phyloP scores from a whole-genome alignment of 2,113 vertebrate species.

The Alces alces region DNA sequence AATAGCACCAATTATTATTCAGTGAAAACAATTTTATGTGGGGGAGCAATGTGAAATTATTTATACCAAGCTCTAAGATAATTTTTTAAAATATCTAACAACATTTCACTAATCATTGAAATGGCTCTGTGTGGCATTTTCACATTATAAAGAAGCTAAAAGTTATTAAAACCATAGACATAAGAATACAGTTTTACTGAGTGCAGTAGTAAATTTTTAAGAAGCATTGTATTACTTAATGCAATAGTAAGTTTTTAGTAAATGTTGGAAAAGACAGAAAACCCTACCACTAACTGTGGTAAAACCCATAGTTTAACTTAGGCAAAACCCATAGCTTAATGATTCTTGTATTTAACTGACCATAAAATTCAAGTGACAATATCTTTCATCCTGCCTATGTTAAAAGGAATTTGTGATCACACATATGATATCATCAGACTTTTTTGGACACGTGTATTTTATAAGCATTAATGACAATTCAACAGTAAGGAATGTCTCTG shows the following conservation, averaged over 20 bases:
- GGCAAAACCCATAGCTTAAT: not conserved
- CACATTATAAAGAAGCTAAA: slow-evolving; percentile 5
- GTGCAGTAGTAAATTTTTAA: not conserved
- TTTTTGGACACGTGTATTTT: not conserved
- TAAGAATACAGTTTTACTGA: not conserved
- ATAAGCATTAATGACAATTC: not conserved
- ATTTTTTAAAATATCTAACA: not conserved
- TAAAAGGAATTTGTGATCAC: slow-evolving; percentile 1
- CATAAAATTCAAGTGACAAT: not conserved
- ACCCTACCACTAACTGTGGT: not conserved
- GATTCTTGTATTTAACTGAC: slow-evolving; percentile 16
- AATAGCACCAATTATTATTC: not conserved
- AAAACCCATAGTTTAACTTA: not conserved
- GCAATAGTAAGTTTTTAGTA: not conserved
- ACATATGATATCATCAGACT: not conserved
- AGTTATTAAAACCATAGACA: not conserved
- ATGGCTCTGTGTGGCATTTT: not conserved
- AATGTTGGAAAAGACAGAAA: not conserved
- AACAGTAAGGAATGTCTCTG: not conserved
- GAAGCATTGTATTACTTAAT: not conserved
- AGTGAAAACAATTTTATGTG: not conserved
- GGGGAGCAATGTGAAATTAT: not conserved
- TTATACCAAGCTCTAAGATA: not conserved
- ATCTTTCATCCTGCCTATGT: not conserved
- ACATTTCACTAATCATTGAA: not conserved